phyloP scores from a whole-genome alignment of 2,797 vertebrate species.

The Alauda arvensis region DNA sequence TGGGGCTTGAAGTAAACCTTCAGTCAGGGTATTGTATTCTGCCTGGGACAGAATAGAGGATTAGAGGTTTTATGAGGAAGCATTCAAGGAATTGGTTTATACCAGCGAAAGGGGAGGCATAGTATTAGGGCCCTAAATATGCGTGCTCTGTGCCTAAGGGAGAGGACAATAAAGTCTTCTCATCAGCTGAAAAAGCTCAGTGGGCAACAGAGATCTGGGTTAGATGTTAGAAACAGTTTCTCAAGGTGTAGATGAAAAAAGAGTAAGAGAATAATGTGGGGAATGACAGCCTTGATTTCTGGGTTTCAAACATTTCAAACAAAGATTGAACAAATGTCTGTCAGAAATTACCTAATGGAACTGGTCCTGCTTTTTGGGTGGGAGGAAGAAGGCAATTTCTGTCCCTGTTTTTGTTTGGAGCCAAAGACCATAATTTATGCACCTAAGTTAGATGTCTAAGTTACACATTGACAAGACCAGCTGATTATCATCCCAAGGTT shows the following conservation, averaged over 20 bases:
- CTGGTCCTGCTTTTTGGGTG: not conserved
- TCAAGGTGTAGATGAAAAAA: not conserved
- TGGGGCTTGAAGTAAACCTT: not conserved
- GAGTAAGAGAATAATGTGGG: not conserved
- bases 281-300: not conserved
- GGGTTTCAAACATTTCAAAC: not conserved
- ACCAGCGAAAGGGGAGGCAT: not conserved
- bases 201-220: not conserved
- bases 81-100: not conserved
- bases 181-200: not conserved
- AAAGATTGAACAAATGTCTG: not conserved
- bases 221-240: not conserved
- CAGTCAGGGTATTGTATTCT: not conserved
- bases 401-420: not conserved
- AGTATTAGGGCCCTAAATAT: not conserved
- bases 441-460: not conserved
- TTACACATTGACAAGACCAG: not conserved
- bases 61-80: not conserved
- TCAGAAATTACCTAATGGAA: not conserved
- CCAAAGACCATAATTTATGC: not conserved
- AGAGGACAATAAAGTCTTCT: not conserved
- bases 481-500: not conserved
- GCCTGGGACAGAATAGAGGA: not conserved
- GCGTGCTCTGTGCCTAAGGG: not conserved
- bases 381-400: not conserved